phyloP scores from a whole-genome alignment of 1,140 invertebrate species.

The Periplaneta americana region DNA sequence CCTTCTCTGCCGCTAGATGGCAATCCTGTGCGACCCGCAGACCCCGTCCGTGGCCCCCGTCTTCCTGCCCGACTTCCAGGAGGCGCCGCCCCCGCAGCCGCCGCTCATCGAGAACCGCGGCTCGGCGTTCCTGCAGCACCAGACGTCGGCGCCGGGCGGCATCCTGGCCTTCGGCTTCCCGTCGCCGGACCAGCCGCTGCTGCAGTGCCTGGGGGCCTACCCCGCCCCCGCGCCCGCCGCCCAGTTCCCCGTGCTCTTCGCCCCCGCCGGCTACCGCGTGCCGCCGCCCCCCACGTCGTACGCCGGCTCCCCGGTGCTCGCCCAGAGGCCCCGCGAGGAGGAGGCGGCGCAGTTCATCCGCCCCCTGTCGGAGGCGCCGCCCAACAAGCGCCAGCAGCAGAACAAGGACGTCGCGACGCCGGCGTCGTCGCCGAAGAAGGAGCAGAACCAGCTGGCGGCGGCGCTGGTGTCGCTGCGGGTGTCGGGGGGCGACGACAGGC shows the following conservation, averaged over 20 bases:
- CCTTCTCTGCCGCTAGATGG: no score
- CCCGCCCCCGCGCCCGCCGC: conserved; percentile 24
- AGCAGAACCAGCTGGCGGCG: conserved; percentile 21
- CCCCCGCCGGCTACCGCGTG: conserved; percentile 15
- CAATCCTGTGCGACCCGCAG: conserved; percentile 27
- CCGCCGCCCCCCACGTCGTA: conserved; percentile 19
- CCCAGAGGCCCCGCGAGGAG: conserved; percentile 27
- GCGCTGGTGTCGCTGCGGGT: conserved; percentile 40
- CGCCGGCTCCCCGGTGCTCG: conserved; percentile 12
- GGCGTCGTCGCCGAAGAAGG: conserved; percentile 24
- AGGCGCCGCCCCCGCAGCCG: conserved; percentile 10
- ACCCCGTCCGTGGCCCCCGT: conserved; percentile 26
- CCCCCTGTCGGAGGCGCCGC: conserved; percentile 44
- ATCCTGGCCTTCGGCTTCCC: conserved; percentile 33
- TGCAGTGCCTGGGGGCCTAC: conserved; percentile 43
- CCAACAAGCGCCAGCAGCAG: conserved; percentile 34
- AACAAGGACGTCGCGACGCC: conserved; percentile 31
- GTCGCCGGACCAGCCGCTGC: conserved; percentile 40
- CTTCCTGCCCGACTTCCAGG: conserved; percentile 30
- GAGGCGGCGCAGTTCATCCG: conserved; percentile 51
- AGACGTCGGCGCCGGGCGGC: conserved; percentile 3
- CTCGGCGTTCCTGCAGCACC: conserved; percentile 5
- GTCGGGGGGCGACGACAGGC: conserved; percentile 29
- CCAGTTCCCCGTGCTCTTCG: conserved; percentile 17
- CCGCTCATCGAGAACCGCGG: conserved; percentile 21